phyloP scores from a whole-genome alignment of 2,113 vertebrate genomes.

The Oreochromis tanganicae region DNA sequence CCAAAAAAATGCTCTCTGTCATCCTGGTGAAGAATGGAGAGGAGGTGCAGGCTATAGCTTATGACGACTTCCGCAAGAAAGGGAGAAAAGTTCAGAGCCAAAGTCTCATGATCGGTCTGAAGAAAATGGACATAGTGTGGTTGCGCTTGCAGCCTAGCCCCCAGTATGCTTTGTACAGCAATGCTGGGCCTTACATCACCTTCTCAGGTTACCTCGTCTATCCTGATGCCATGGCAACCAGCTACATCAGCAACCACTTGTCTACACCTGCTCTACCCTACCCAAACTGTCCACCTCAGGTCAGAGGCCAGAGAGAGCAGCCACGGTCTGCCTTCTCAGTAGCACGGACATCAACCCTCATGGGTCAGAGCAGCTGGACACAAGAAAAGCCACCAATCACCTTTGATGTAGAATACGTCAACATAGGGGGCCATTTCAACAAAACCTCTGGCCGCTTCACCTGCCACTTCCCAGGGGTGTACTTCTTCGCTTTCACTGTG shows the following conservation, averaged over 20 bases:
- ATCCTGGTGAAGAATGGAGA: slow-evolving; percentile 75
- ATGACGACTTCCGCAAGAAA: slow-evolving; percentile 67
- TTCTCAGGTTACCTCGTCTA: slow-evolving; percentile 78
- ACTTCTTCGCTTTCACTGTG: slow-evolving; percentile 78
- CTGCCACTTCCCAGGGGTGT: slow-evolving; percentile 67
- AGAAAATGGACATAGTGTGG: slow-evolving; percentile 72
- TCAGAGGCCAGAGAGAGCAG: slow-evolving; percentile 17
- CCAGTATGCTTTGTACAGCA: slow-evolving; percentile 75
- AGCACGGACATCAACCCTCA: slow-evolving; percentile 64
- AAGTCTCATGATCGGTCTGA: slow-evolving; percentile 71
- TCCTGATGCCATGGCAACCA: slow-evolving; percentile 39
- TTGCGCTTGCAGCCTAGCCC: slow-evolving; percentile 66
- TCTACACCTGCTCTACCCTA: slow-evolving; percentile 19
- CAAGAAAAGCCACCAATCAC: slow-evolving; percentile 59
- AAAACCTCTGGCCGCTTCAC: slow-evolving; percentile 71
- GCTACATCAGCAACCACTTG: slow-evolving; percentile 65
- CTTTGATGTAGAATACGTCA: slow-evolving; percentile 78
- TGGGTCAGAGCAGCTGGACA: slow-evolving; percentile 55
- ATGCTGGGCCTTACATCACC: slow-evolving; percentile 71
- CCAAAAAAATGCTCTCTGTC: slow-evolving; percentile 75
- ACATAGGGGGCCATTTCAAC: slow-evolving; percentile 75
- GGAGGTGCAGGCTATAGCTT: slow-evolving; percentile 76
- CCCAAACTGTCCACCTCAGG: slow-evolving; percentile 47
- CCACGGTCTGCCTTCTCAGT: slow-evolving; percentile 75
- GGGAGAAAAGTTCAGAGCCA: slow-evolving; percentile 76